Percentiles rank a stretch among this genome's conserved stretches.
phyloP scores from a whole-genome alignment of 53 echinoderm and acorn worm species.

The Paracentrotus lividus region DNA sequence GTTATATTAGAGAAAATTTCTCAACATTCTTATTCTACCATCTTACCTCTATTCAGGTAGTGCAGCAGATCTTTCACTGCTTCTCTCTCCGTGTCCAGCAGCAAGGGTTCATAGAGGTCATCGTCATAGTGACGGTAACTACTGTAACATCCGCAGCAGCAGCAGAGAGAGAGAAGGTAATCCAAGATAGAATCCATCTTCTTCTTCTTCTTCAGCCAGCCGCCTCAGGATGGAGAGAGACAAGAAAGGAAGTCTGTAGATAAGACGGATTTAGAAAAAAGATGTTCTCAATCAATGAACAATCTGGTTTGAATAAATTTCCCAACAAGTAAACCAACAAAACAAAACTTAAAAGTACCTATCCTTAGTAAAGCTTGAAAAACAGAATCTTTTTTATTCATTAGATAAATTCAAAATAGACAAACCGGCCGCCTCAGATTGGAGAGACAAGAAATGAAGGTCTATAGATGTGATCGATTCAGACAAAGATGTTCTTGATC shows the following conservation, averaged over 20 bases:
- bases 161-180: slow-evolving; percentile 86
- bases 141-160: slow-evolving; percentile 92
- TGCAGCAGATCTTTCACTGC: slow-evolving; percentile 95
- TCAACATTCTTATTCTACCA: no score
- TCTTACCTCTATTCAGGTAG: slow-evolving; percentile 92
- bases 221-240: neutral
- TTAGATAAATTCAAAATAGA: no score
- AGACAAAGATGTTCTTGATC: no score
- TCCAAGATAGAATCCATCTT: slow-evolving; percentile 89
- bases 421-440: no score
- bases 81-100: slow-evolving; percentile 89
- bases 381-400: no score
- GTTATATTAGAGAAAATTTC: no score
- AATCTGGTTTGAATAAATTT: neutral
- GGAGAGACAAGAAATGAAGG: no score
- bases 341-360: no score
- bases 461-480: no score
- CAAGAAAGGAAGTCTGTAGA: slow-evolving; percentile 1
- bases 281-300: neutral
- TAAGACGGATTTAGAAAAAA: neutral
- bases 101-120: slow-evolving; percentile 94
- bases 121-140: slow-evolving; percentile 79
- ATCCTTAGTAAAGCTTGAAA: no score
- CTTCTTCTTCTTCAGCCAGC: neutral
- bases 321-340: neutral